These are phyloP conservation scores for Nanorana parkeri DNA, from an alignment of 2,113 vertebrate genomes.

Conservation along the genomic window DNA sequence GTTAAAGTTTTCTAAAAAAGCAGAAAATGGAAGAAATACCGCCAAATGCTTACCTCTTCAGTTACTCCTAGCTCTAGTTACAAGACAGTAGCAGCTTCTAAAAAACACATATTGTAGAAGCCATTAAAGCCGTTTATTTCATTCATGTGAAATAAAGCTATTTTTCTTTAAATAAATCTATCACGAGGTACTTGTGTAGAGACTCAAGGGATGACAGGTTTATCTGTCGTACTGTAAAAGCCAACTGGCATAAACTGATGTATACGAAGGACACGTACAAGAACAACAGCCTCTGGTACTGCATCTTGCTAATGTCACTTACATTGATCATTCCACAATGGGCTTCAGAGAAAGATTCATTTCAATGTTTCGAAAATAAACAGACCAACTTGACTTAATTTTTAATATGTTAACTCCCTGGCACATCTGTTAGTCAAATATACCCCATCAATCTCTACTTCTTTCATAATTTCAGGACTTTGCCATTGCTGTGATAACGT, in stretches of 20 bases:
- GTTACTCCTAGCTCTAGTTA: neutral
- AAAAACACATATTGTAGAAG: constrained; percentile 1
- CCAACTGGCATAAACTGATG: constrained; percentile 56
- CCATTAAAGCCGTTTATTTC: constrained; percentile 1
- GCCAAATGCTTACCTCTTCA: too few species aligned
- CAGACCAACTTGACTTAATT: constrained; percentile 20
- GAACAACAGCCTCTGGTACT: constrained; percentile 54
- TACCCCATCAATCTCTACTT: neutral
- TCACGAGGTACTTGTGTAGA: constrained; percentile 38
- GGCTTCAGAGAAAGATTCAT: neutral
- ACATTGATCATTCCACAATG: constrained; percentile 53
- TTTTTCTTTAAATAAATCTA: constrained; percentile 55
- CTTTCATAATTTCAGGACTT: neutral
- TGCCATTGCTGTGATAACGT: neutral
- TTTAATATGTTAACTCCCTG: constrained; percentile 20
- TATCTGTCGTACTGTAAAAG: constrained; percentile 54
- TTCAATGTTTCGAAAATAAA: constrained; percentile 38
- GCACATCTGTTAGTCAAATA: constrained; percentile 17
- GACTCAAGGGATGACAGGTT: constrained; percentile 51
- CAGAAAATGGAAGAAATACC: too few species aligned
- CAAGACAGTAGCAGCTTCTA: neutral
- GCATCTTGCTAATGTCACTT: constrained; percentile 55
- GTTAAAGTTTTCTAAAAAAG: too few species aligned
- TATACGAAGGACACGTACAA: constrained; percentile 53
- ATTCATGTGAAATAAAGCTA: constrained; percentile 42